A percentile compares a stretch with the other conserved stretches of the same genome.
These are phyloP conservation scores for Tricholaema leucomelas DNA, from an alignment of 2,113 vertebrate species.

Conservation along the genomic window DNA sequence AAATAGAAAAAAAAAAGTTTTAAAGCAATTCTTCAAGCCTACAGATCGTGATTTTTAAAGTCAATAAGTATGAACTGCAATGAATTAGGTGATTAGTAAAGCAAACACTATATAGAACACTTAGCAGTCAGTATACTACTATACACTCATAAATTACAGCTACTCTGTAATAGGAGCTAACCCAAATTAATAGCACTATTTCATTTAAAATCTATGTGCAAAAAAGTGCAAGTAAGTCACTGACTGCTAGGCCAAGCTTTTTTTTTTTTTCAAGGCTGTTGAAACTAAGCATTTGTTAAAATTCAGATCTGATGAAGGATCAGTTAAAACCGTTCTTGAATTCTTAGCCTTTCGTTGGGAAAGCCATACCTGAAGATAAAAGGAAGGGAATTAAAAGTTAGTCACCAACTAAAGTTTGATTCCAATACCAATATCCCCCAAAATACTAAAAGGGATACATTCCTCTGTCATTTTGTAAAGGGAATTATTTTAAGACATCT, in stretches of 20 bases:
- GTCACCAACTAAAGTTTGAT: slow-evolving; percentile 79
- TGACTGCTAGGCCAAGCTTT: slow-evolving; percentile 89
- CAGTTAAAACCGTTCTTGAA: slow-evolving; percentile 91
- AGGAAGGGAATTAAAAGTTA: slow-evolving; percentile 93
- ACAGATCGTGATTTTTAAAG: slow-evolving; percentile 81
- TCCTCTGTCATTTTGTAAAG: slow-evolving; percentile 51
- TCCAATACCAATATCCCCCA: slow-evolving; percentile 63
- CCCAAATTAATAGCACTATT: slow-evolving; percentile 82
- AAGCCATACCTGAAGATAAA: slow-evolving; percentile 99
- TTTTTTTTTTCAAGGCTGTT: slow-evolving; percentile 87
- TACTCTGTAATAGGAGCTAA: slow-evolving; percentile 76
- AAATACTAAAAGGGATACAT: slow-evolving; percentile 56
- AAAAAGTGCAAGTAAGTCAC: slow-evolving; percentile 88
- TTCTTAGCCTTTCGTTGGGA: slow-evolving; percentile 99
- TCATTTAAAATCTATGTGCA: slow-evolving; percentile 83
- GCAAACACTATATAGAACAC: slow-evolving; percentile 84
- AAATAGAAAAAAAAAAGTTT: slow-evolving; percentile 77
- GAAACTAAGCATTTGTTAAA: slow-evolving; percentile 90
- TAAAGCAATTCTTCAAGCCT: slow-evolving; percentile 84
- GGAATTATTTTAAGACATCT: slow-evolving; percentile 25
- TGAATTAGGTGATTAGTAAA: slow-evolving; percentile 95
- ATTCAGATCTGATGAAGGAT: slow-evolving; percentile 89
- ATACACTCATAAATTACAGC: slow-evolving; percentile 80
- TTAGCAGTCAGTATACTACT: slow-evolving; percentile 89
- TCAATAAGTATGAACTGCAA: slow-evolving; percentile 84